Percentiles rank a stretch among this genome's conserved stretches.
phyloP scores from a whole-genome alignment of 2,113 vertebrate species.

The Lophotis ruficrista region DNA sequence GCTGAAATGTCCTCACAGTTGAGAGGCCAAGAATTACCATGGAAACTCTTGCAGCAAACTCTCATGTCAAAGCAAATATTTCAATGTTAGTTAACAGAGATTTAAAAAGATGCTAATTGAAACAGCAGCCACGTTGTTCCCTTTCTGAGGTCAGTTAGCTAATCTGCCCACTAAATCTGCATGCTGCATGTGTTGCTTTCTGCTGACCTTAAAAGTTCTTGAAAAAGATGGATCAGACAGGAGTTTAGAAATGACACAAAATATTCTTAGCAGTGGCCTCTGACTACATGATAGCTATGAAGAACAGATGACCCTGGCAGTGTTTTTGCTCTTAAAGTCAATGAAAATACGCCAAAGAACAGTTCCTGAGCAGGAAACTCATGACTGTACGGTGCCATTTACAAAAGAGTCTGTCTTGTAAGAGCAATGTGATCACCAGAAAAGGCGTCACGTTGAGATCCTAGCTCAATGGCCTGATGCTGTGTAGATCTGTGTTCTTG shows the following conservation, averaged over 20 bases:
- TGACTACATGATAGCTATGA: neutral
- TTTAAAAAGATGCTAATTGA: constrained; percentile 29
- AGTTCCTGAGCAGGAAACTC: neutral
- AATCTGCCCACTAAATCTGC: constrained; percentile 47
- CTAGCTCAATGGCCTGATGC: neutral
- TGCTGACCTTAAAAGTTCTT: constrained; percentile 35
- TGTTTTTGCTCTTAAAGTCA: neutral
- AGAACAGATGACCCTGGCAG: neutral
- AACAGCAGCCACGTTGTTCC: constrained; percentile 13
- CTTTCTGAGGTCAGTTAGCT: constrained; percentile 41
- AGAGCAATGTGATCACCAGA: neutral
- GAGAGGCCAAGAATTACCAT: neutral
- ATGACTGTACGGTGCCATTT: neutral
- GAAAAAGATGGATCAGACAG: neutral
- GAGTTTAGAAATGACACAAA: neutral
- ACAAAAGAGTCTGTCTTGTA: neutral
- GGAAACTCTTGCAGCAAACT: constrained; percentile 30
- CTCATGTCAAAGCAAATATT: neutral
- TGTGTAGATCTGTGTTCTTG: neutral
- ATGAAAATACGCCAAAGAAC: neutral
- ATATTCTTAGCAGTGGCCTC: neutral
- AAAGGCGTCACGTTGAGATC: neutral
- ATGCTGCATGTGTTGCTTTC: neutral
- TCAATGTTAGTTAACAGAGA: constrained; percentile 33
- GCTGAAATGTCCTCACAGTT: neutral